phyloP scores from a whole-genome alignment of 2,888 invertebrate genomes.

The Venusia cambrica region DNA sequence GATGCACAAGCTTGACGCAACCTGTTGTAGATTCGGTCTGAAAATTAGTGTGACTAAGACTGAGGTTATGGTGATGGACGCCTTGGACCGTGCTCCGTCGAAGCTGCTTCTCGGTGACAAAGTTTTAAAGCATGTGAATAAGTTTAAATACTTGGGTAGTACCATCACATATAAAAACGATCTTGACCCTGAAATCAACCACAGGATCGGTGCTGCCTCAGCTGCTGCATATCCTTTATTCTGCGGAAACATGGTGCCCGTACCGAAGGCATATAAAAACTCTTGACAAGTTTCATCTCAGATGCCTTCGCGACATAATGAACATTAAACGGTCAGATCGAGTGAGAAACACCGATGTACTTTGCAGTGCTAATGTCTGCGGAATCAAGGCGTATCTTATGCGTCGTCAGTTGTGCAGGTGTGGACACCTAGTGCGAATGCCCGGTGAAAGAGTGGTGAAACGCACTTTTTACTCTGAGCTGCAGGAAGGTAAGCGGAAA shows the following conservation, averaged over 20 bases:
- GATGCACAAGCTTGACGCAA: neutral
- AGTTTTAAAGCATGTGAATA: neutral
- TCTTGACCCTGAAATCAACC: neutral
- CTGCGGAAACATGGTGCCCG: neutral
- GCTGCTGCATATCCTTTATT: neutral
- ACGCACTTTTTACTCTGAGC: no score
- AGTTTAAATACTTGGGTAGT: conserved; percentile 1
- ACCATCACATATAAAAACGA: neutral
- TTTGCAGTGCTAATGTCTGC: no score
- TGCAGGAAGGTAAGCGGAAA: no score
- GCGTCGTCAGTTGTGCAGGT: no score
- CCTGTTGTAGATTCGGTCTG: conserved; percentile 6
- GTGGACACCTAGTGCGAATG: no score
- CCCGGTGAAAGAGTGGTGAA: no score
- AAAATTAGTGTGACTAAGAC: conserved; percentile 2
- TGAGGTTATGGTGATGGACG: neutral
- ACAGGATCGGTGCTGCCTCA: neutral
- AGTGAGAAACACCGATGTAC: neutral
- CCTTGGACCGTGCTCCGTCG: neutral
- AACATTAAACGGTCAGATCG: neutral
- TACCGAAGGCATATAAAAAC: neutral
- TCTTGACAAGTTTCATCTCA: neutral
- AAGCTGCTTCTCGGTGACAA: neutral
- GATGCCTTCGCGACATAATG: neutral
- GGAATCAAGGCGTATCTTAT: no score